Evolutionary conservation across 1,140 invertebrate species (phyloP).

Genomic region (Hypothenemus hampei): DNA sequence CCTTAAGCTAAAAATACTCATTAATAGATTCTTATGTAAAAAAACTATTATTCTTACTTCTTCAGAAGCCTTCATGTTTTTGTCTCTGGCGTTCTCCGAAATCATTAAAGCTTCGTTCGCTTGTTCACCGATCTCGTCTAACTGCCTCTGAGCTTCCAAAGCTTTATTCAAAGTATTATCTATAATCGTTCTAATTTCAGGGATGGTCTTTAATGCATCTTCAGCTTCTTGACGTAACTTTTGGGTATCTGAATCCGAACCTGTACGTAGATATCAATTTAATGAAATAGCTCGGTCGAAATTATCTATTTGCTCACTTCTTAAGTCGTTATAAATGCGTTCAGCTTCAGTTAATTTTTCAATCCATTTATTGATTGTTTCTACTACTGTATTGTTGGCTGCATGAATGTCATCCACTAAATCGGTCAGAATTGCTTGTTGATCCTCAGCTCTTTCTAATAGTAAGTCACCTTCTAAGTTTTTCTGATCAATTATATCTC

Average conservation of each 20-base stretch:
- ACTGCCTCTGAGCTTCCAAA: conserved; percentile 59
- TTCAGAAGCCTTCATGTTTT: conserved; percentile 67
- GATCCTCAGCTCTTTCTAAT: conserved; percentile 50
- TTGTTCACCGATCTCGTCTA: background rate
- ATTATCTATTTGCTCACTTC: conserved; percentile 54
- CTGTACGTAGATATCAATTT: conserved; percentile 47
- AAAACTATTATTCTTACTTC: conserved; percentile 46
- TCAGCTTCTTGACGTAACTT: conserved; percentile 66
- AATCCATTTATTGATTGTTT: conserved; percentile 78
- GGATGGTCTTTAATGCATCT: conserved; percentile 57
- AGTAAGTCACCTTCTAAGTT: conserved; percentile 49
- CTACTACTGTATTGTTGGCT: conserved; percentile 63
- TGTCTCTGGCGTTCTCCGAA: conserved; percentile 20
- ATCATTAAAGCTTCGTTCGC: background rate
- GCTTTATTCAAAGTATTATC: conserved; percentile 65
- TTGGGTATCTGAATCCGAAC: conserved; percentile 85
- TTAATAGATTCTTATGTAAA: background rate
- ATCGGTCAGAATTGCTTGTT: conserved; percentile 60
- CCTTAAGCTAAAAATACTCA: conserved; percentile 52
- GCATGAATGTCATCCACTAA: conserved; percentile 57
- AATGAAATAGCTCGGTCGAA: background rate
- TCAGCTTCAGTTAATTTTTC: conserved; percentile 82
- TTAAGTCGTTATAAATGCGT: conserved; percentile 75
- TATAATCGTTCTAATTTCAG: conserved; percentile 52
- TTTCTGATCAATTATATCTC: conserved; percentile 29